A percentile compares a stretch with the other conserved stretches of the same genome.
Evolutionary conservation across 2,113 vertebrate genomes (phyloP).

Genomic region (Tetraodon nigroviridis): DNA sequence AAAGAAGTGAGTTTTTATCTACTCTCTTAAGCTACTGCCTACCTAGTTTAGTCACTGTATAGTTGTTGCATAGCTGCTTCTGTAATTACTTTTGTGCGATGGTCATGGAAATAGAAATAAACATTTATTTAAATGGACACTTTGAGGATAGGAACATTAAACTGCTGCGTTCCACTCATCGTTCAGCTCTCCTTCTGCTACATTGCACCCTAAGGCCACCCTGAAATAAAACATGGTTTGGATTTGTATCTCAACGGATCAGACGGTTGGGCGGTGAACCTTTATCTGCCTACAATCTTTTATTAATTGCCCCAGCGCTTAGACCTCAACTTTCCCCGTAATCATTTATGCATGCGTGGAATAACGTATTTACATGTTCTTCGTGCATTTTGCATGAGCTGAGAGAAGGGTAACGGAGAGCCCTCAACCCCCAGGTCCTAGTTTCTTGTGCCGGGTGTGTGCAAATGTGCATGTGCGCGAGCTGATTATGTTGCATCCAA

Average conservation of each 20-base stretch:
- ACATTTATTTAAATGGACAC: constrained; percentile 57
- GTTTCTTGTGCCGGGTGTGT: constrained; percentile 14
- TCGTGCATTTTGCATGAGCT: constrained; percentile 67
- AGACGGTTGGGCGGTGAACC: constrained; percentile 49
- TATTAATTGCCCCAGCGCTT: constrained; percentile 72
- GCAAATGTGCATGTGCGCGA: constrained; percentile 27
- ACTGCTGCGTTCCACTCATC: constrained; percentile 49
- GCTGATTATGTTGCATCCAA: constrained; percentile 50
- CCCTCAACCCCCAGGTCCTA: constrained; percentile 62
- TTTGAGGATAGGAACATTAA: constrained; percentile 20
- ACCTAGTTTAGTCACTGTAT: constrained; percentile 56
- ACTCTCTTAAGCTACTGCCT: constrained; percentile 35
- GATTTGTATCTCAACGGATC: constrained; percentile 64
- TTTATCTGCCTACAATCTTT: constrained; percentile 69
- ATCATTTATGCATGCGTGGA: constrained; percentile 73
- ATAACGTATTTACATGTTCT: constrained; percentile 73
- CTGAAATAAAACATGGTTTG: constrained; percentile 69
- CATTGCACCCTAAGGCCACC: constrained; percentile 50
- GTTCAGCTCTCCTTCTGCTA: constrained; percentile 55
- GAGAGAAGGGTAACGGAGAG: constrained; percentile 57
- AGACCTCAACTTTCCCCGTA: constrained; percentile 60
- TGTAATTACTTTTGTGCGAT: constrained; percentile 50
- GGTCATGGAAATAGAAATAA: no score
- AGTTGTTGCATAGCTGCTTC: constrained; percentile 61
- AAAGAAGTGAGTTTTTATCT: constrained; percentile 32